Percentiles rank a stretch among this genome's conserved stretches.
Evolutionary conservation across 2,797 vertebrate genomes (phyloP).

Genomic region (Microctenopoma lineatum): DNA sequence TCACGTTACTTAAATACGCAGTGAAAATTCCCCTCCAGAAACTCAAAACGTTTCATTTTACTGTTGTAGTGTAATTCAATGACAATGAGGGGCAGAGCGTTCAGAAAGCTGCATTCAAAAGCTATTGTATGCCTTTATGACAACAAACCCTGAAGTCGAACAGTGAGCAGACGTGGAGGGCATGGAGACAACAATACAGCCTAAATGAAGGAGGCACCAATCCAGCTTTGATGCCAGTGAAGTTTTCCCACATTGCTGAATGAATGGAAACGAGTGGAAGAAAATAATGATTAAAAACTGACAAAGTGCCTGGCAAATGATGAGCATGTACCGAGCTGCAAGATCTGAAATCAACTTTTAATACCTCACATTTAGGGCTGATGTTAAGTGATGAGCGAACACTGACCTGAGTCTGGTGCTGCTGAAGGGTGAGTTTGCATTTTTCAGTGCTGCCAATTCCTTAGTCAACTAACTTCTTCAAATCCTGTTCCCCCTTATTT

Average conservation of each 20-base stretch:
- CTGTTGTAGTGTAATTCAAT: not conserved
- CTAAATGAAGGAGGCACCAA: too few species aligned
- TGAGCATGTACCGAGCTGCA: not conserved
- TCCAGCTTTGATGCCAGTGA: not conserved
- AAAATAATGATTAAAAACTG: not conserved
- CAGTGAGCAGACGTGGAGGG: not conserved
- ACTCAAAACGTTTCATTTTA: not conserved
- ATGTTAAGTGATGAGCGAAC: not conserved
- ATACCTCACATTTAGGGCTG: not conserved
- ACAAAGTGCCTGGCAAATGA: not conserved
- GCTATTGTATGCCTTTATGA: not conserved
- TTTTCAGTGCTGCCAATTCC: constrained; percentile 16
- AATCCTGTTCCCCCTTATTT: constrained; percentile 3
- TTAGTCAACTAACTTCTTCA: constrained; percentile 50
- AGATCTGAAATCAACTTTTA: not conserved
- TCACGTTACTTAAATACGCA: not conserved
- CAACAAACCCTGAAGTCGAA: not conserved
- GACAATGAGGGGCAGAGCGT: not conserved
- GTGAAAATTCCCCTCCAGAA: not conserved
- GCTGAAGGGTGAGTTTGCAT: constrained; percentile 9
- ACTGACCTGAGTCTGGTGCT: not conserved
- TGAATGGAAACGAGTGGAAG: not conserved
- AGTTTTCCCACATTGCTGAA: not conserved
- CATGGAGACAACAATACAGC: not conserved
- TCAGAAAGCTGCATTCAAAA: constrained; percentile 1